Evolutionary conservation across 2,888 invertebrate species (phyloP), one percentile per base, ranked within the genome.

Genomic region (Cheilosia grossa): DNA sequence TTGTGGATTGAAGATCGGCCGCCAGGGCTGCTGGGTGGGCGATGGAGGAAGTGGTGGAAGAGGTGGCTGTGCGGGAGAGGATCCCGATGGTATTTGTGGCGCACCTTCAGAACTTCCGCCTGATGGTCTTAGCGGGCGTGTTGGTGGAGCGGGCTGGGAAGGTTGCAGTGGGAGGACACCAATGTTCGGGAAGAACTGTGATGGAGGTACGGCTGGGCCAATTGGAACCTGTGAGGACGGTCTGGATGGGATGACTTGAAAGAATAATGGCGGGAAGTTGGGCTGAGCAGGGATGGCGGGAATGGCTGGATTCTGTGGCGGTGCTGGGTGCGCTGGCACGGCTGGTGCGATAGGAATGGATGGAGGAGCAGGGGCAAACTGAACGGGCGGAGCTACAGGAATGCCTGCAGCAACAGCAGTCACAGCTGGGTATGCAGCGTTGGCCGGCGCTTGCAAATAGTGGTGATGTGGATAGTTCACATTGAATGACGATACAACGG

Each of bases 391-490:
- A 37, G 51, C 47, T 5, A 44, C 89, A 88, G 87, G 89, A 86
- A 49, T 88, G 88, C 19, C 19, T 5, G 75, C 70, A 21, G 66
- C 69, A 6, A 81, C 67, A 17, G 59, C 30, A 19, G 64, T 9
- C 51, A 75, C 24, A 27, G 58, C 9, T 17, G 87, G 79, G 13
- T 66, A 40, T 80, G 86, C 82, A 9, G 87, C 82, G 4, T 87
- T 80, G 5, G 88, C 66, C 1, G 89, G 88, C 53, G 89, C 88
- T 5, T 90, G 90, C 24, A 89, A 33, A 78, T 89, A 88, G n/a
- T 89, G 90, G 30, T 82, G 56, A 24, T 89, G 90, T 5, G 91
- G 91, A 80, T 91, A 91, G 73, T 90, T 91, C 33, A 90, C 91
- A 79, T 89, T 91, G 80, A 90, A 91, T 0, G 91, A 91, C 40